Percentiles rank a stretch among this genome's conserved stretches.
These are phyloP conservation scores for Scomber scombrus DNA, from an alignment of 2,113 vertebrate species.

Conservation along the genomic window DNA sequence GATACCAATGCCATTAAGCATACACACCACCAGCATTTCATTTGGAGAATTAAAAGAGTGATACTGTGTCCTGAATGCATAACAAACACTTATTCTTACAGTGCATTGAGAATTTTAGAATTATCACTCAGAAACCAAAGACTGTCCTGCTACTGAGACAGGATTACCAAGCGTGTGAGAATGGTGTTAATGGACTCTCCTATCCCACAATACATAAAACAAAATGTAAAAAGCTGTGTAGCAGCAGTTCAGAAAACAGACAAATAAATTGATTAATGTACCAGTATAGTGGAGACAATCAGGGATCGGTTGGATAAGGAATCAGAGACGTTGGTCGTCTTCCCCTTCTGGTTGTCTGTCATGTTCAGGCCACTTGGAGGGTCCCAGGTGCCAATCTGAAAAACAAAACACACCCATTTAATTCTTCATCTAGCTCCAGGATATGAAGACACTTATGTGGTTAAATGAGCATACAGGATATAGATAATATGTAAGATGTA, in stretches of 20 bases:
- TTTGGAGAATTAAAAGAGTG: neutral
- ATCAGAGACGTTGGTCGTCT: slow-evolving; percentile 94
- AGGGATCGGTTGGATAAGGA: slow-evolving; percentile 96
- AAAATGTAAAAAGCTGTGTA: neutral
- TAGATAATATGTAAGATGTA: no score
- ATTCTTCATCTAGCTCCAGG: neutral
- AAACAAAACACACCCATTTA: slow-evolving; percentile 36
- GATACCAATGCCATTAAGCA: neutral
- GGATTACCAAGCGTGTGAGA: neutral
- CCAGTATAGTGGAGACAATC: slow-evolving; percentile 96
- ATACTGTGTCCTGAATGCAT: neutral
- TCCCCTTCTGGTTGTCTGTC: slow-evolving; percentile 97
- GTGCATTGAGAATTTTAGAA: no score
- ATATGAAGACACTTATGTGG: neutral
- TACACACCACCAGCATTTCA: neutral
- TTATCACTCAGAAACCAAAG: no score
- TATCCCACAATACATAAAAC: neutral
- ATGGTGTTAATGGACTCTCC: no score
- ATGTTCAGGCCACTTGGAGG: slow-evolving; percentile 96
- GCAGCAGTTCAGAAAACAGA: neutral
- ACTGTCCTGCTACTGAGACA: no score
- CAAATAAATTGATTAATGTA: slow-evolving; percentile 73
- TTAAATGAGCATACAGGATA: neutral
- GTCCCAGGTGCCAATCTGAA: slow-evolving; percentile 98
- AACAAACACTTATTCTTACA: no score